Base-by-base conservation (phyloP, 2,797 vertebrate genomes). In the Catostomus latipinnis region DNA sequence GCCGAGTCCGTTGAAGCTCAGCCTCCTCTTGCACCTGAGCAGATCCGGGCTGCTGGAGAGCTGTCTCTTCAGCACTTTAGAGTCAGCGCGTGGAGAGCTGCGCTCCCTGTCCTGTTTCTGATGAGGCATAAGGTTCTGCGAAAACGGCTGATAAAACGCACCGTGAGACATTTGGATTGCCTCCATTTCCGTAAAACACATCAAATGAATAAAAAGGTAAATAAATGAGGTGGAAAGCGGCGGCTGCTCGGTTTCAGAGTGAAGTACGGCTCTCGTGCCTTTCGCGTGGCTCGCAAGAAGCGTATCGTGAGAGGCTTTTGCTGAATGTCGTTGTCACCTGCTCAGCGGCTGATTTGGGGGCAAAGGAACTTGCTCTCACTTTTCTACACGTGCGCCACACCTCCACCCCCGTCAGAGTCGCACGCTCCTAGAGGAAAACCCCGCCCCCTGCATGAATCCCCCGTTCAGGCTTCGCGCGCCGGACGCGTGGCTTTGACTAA, bases 21-120 rank as follows among this genome's bases (percentile, higher is more conserved):
- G 68, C 60, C 91, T 92, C 71, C 91, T 86, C 74, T 92, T 93
- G 86, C 95, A 96, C 71, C 95, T 91, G 52, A 96, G 87, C 48
- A 94, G 89, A 73, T 95, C 93, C 0, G 94, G 94, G 9, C 94
- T 93, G 16, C 81, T 67, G 12, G 89, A 88, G 16, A 85, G 83
- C 84, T 87, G 86, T 83, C 84, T 80, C 61, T 87, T 88, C 63
- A 86, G 70, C 81, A 85, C 83, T 75, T 82, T 71, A 68, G 78
- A 10, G 50, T 61, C 45, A 12, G 69, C 43, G 61, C 11, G 5
- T 48, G 73, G 73, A 60, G 14, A 84, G 78, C 57, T 82, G 81
- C 16, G 71, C 48, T 63, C 58, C 45, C 11, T 76, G 72, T 75
- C 72, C 66, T 76, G 72, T 50, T 71, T 71, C 61, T 45, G 34